Evolutionary conservation across 2,113 vertebrate genomes (phyloP), one percentile per base, ranked within the genome.

Genomic region (Nansenia antarctica): DNA sequence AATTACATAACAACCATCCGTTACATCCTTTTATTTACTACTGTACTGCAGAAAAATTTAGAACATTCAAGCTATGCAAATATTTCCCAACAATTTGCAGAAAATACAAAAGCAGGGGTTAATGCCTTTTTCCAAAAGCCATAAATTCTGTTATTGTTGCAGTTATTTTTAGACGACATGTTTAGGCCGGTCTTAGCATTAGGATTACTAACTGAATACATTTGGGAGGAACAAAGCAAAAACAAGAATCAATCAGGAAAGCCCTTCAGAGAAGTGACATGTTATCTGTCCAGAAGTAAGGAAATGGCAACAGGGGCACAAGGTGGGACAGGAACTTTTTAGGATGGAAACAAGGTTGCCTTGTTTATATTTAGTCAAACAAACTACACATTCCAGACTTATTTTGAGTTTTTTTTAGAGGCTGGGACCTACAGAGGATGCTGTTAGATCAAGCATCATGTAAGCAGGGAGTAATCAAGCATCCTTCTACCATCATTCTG

Each of bases 241-340:
- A 34, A 27, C 39, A 35, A 30, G 26, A 64, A 85, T 85, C 77
- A 84, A 86, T 87, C 79, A 27, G 2, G 18, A n/a, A 32, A 30
- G 39, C 22, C 26, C 47, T 77, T 65, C 45, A 34, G 54, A 52
- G 62, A 9, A 15, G 70, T 73, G 69, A 60, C 62, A 55, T 29
- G 24, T 37, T 82, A 76, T 80, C 80, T 72, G 52, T n/a, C 37
- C 55, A 60, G 64, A 9, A 22, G 61, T 62, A 76, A 80, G 86
- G 83, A 90, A 90, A 83, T 31, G 29, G 15, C 24, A 18, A 14
- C 30, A 59, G 61, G 35, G 81, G 62, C 72, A 70, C 70, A 73
- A 86, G 84, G 77, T 82, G 80, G 87, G 77, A 82, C 86, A 90
- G 90, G 88, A 92, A 88, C 47, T 73, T 62, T n/a, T 77, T 61